Evolutionary conservation across 2,797 vertebrate species (phyloP), one percentile per base, ranked within the genome.

Genomic region (Oreochromis grahami): DNA sequence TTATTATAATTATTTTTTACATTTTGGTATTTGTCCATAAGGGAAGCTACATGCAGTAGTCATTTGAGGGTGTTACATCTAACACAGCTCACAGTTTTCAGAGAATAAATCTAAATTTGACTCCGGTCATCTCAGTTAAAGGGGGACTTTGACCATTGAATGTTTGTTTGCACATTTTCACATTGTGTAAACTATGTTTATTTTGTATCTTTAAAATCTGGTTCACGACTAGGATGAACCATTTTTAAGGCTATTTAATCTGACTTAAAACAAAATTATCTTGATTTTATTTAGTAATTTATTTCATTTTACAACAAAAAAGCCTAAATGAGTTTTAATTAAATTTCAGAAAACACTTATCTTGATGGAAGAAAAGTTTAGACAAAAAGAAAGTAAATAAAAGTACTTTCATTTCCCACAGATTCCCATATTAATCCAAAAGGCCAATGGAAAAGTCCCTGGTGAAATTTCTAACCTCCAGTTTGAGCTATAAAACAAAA

Each of bases 341-440:
- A 10, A 17, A 15, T 10, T 72, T 7, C 43, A 72, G 21, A 45
- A 45, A 24, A 43, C 6, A 7, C 10, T 0, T 17, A 70, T 45
- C 8, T 45, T 26, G 0, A 70, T 70, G 34, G 34, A 36, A 65
- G 36, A 65, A 65, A 65, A 0, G 11, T 7, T 63, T 60, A 19
- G 56, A 38, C 26, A 38, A 38, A 19, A 60, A 58, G 15, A 3
- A 60, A 58, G 8, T 14, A 21, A 1, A 68, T 41, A 21, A 38
- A 0, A 21, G 36, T 0, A 5, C 13, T 15, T 2, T 43, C 43
- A 43, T 43, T 26, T 26, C 0, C 63, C 38, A 45, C 5, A 45
- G 24, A 29, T 19, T 48, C 4, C 10, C 58, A 48, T 72, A 48
- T 48, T 45, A 48, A 29, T 72, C 15, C 15, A 29, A 74, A 72